Evolutionary conservation across 2,888 invertebrate genomes (phyloP), one percentile per base, ranked within the genome.

Genomic region (Brenthis hecate): DNA sequence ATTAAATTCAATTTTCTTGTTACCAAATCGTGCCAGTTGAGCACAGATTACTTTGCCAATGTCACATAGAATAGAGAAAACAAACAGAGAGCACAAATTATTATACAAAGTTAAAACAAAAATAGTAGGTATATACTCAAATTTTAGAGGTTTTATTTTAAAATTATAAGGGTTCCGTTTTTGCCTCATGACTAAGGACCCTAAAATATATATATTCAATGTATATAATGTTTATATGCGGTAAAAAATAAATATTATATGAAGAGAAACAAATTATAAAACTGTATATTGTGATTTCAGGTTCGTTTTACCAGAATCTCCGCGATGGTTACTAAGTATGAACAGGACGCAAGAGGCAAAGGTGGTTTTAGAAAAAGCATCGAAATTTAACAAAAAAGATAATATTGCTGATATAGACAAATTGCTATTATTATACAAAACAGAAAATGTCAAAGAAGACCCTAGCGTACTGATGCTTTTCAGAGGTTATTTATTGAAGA

Each of bases 231-330:
- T 11, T 43, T 11, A 43, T 8, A 1, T 0, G 3, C 36, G 11
- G 36, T 43, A 43, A 2, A 43, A 36, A 36, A 36, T 36, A 36
- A 36, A 36, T 36, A 57, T 6, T 19, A 19, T 19, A 47, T 19
- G 6, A 1, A 47, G 43, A 48, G 6, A 1, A 19, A 47, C 13
- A 6, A 6, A 1, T 19, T 19, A 55, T 56, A n/a, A 32, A 56
- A 16, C 23, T 36, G 64, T 69, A 54, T 55, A 61, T 16, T 43
- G 23, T 13, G 50, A 55, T 87, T 86, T 66, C 81, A 96, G 96
- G 95, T 96, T 95, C 87, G 89, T 96, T 50, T 86, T 96, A 67
- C 96, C 96, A n/a, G 96, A 96, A 92, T 96, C 96, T 2, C 96
- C 96, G 0, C 92, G 96, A 80, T 96, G 96, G 96, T 86, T 96